Base-by-base conservation (phyloP, 92 coral and sea anemone species). In the Hydrozoanthus gracilis region DNA sequence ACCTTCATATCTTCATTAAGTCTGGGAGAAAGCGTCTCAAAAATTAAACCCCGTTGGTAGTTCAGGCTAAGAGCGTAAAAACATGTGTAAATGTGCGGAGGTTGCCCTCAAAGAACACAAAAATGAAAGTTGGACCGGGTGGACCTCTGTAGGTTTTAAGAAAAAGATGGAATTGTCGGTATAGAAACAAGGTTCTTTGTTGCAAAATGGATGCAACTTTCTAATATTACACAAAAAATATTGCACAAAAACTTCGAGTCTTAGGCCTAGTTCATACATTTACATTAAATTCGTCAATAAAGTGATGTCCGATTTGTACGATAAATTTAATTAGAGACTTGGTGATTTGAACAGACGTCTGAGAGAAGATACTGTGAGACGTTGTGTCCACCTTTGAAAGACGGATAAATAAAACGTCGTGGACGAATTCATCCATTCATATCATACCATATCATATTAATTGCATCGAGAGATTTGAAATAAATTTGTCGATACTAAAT, bases 191-290 rank as follows among this genome's bases (percentile, higher is more conserved):
- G 71, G 44, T 45, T 66, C 71, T 27, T 45, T 18, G 71, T 66
- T 18, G 8, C 18, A 66, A 66, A 66, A 3, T 66, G 71, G 71
- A 44, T 66, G 17, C 17, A 66, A 66, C 45, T 66, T 66, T 66
- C 71, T 66, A 66, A 66, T 66, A 18, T 17, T 66, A 66, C 45
- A 66, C 44, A 66, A 66, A n/a, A n/a, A n/a, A n/a, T n/a, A 16
- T 66, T 66, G 71, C 71, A 66, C 71, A 18, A 17, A 66, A 66
- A 66, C 7, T 66, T 66, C 71, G 35, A 45, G 45, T 66, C 20
- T 27, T 0, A 27, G 39, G 39, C 39, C 39, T 27, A 27, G 2
- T 27, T 66, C 71, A 66, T 18, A 45, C 35, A 10, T 66, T 66
- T 66, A 18, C 8, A 66, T 66, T 8, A 66, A 66, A 18, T 66